phyloP scores from a whole-genome alignment of 1,140 invertebrate species.

The Drosophila albomicans region DNA sequence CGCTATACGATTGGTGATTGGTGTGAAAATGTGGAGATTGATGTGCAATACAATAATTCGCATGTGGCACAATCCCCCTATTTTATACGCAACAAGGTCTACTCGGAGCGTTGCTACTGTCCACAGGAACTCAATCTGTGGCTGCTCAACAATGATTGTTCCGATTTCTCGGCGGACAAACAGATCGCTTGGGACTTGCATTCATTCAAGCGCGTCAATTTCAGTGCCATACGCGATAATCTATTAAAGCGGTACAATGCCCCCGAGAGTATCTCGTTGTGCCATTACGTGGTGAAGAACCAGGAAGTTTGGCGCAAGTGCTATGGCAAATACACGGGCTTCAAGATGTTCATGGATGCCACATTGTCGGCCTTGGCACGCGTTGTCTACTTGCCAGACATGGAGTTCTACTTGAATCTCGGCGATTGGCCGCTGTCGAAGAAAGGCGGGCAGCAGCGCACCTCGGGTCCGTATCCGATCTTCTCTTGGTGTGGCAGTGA shows the following conservation, averaged over 20 bases:
- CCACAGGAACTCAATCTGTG: slow-evolving; percentile 89
- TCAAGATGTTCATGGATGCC: slow-evolving; percentile 97
- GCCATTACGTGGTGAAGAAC: slow-evolving; percentile 94
- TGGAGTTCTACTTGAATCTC: slow-evolving; percentile 96
- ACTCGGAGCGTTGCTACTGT: slow-evolving; percentile 95
- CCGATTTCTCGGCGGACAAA: slow-evolving; percentile 85
- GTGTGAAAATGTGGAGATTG: slow-evolving; percentile 90
- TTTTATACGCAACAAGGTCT: slow-evolving; percentile 88
- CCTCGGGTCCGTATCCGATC: slow-evolving; percentile 89
- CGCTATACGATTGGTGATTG: slow-evolving; percentile 93
- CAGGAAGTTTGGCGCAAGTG: slow-evolving; percentile 95
- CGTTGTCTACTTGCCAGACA: slow-evolving; percentile 94
- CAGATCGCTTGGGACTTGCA: slow-evolving; percentile 92
- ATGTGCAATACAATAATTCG: slow-evolving; percentile 88
- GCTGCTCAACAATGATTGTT: slow-evolving; percentile 90
- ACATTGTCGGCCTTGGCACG: slow-evolving; percentile 93
- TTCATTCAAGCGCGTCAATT: slow-evolving; percentile 90
- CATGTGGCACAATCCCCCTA: slow-evolving; percentile 90
- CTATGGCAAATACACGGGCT: slow-evolving; percentile 97
- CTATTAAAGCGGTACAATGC: slow-evolving; percentile 88
- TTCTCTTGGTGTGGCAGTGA: slow-evolving; percentile 98
- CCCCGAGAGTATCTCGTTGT: slow-evolving; percentile 93
- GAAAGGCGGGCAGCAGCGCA: slow-evolving; percentile 85
- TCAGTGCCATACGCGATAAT: slow-evolving; percentile 88
- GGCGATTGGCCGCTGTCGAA: slow-evolving; percentile 96